phyloP scores from a whole-genome alignment of 2,888 invertebrate genomes.

The Erpobdella octoculata region DNA sequence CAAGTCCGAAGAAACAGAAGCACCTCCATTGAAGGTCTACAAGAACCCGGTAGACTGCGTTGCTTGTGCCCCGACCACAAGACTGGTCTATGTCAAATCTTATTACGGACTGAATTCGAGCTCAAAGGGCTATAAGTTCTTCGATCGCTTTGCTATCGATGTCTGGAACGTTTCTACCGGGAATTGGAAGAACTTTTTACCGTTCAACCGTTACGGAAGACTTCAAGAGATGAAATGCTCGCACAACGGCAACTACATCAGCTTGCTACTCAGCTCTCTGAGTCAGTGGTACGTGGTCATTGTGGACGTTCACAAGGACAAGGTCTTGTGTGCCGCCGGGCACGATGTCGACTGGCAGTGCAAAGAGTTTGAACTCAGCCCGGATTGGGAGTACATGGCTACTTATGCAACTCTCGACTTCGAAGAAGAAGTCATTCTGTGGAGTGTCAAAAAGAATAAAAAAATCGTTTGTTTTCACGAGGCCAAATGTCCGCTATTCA shows the following conservation, averaged over 20 bases:
- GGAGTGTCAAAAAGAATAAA: conserved; percentile 19
- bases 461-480: conserved; percentile 30
- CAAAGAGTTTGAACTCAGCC: conserved; percentile 31
- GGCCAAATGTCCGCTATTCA: conserved; percentile 35
- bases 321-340: conserved; percentile 9
- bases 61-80: conserved; percentile 29
- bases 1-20: conserved; percentile 29
- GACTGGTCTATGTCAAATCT: conserved; percentile 37
- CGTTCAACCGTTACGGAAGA: conserved; percentile 37
- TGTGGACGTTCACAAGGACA: conserved; percentile 20
- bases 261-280: conserved; percentile 34
- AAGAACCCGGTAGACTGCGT: conserved; percentile 38
- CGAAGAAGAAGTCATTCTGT: conserved; percentile 24
- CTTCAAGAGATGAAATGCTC: conserved; percentile 37
- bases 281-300: conserved; percentile 31
- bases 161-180: conserved; percentile 39
- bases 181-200: conserved; percentile 31
- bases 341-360: conserved; percentile 30
- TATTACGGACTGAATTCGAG: conserved; percentile 36
- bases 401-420: conserved; percentile 23
- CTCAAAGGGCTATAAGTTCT: conserved; percentile 40
- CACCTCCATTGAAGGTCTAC: conserved; percentile 31
- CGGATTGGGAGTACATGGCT: conserved; percentile 31
- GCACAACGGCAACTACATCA: conserved; percentile 33
- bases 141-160: conserved; percentile 42